A percentile compares a stretch with the other conserved stretches of the same genome.
Conservation (phyloP, 2,113 vertebrate genomes). For the Stercorarius parasiticus region DNA sequence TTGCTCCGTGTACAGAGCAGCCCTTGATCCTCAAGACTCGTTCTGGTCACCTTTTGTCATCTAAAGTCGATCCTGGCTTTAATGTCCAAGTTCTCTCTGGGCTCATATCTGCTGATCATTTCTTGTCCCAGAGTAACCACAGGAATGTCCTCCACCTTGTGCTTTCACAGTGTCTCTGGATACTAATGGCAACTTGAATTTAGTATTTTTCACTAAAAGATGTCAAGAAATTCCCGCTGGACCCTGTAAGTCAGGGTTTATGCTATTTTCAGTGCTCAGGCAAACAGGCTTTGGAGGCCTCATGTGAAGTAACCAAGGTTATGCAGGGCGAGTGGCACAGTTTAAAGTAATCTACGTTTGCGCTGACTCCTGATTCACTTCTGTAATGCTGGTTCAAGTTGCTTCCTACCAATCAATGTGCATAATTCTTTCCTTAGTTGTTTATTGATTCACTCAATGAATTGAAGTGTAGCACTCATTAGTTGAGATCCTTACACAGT, state of each 20-base stretch:
- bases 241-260: not conserved
- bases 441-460: slow-evolving; percentile 50
- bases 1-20: not conserved
- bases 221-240: not conserved
- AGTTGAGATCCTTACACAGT: not conserved
- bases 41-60: not conserved
- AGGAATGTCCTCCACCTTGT: not conserved
- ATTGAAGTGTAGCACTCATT: slow-evolving; percentile 1
- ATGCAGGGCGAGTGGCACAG: not conserved
- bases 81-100: not conserved
- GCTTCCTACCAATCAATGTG: slow-evolving; percentile 7
- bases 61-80: not conserved
- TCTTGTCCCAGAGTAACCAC: not conserved
- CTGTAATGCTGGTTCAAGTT: not conserved
- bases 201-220: not conserved
- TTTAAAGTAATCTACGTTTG: not conserved
- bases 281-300: not conserved
- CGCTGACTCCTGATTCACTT: not conserved
- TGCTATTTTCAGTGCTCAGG: not conserved
- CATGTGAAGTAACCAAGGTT: not conserved
- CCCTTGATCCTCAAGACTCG: not conserved
- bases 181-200: not conserved
- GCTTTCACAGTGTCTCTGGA: not conserved
- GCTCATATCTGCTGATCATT: not conserved
- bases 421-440: slow-evolving; percentile 38